phyloP scores from a whole-genome alignment of 2,113 vertebrate genomes.

The Rhineura floridana region DNA sequence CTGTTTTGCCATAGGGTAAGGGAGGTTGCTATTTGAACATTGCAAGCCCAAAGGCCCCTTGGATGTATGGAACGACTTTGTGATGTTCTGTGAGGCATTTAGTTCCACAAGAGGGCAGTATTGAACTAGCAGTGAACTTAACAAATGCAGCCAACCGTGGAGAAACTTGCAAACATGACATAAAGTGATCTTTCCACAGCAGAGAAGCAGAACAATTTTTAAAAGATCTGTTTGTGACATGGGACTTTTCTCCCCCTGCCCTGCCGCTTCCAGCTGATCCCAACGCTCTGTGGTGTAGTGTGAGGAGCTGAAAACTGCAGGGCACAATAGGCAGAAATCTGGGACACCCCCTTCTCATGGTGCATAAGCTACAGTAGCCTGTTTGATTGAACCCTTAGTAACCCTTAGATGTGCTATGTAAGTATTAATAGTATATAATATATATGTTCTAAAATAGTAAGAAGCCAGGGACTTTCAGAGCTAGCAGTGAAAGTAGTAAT shows the following conservation, averaged over 20 bases:
- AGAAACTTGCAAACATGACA: not conserved
- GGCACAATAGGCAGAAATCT: not conserved
- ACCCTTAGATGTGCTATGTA: not conserved
- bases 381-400: not conserved
- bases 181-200: not conserved
- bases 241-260: not conserved
- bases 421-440: not conserved
- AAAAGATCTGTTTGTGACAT: not conserved
- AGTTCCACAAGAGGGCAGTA: constrained; percentile 12
- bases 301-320: not conserved
- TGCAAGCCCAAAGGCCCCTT: not conserved
- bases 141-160: not conserved
- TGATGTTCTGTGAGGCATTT: not conserved
- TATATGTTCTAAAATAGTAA: not conserved
- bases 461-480: not conserved
- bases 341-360: not conserved
- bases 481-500: not conserved
- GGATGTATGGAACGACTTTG: not conserved
- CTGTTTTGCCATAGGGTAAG: not conserved
- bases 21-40: not conserved
- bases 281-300: not conserved
- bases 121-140: not conserved
- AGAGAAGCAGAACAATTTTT: not conserved
- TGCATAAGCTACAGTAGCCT: not conserved
- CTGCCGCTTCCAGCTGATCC: not conserved